A percentile compares a stretch with the other conserved stretches of the same genome.
Evolutionary conservation across 2,888 invertebrate species (phyloP).

Genomic region (Latheticus oryzae): DNA sequence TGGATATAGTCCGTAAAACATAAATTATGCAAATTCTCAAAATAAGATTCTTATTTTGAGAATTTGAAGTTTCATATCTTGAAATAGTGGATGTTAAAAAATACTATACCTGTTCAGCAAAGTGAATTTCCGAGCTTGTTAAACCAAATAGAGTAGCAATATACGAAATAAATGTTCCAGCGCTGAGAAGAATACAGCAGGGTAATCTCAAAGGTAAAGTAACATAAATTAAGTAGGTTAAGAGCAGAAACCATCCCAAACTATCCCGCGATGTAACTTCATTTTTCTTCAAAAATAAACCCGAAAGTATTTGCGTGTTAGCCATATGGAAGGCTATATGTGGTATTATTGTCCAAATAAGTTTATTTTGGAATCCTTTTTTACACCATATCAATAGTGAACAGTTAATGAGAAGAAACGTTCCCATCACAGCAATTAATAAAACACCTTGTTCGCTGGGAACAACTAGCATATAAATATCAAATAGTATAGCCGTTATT

Average conservation of each 20-base stretch:
- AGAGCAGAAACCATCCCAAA: constrained; percentile 78
- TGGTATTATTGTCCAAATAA: constrained; percentile 71
- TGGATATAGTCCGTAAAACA: too few species aligned
- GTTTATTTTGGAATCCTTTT: constrained; percentile 55
- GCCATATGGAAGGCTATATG: constrained; percentile 76
- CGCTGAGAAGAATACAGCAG: constrained; percentile 72
- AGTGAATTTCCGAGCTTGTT: constrained; percentile 67
- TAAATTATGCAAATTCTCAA: too few species aligned
- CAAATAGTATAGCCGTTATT: constrained; percentile 74
- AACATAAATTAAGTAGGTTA: constrained; percentile 80
- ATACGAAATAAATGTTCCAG: constrained; percentile 73
- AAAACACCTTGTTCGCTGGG: constrained; percentile 67
- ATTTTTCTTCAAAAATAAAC: constrained; percentile 72
- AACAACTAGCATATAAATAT: constrained; percentile 71
- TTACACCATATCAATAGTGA: constrained; percentile 63
- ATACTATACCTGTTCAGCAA: constrained; percentile 68
- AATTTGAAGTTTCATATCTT: too few species aligned
- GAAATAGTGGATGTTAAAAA: too few species aligned
- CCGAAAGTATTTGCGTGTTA: constrained; percentile 72
- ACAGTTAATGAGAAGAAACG: constrained; percentile 62
- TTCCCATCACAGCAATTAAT: constrained; percentile 60
- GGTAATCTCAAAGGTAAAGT: constrained; percentile 77
- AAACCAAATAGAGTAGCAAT: constrained; percentile 70
- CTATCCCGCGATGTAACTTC: constrained; percentile 74
- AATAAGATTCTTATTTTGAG: too few species aligned